Conservation (phyloP, 1,140 invertebrate species). For the Rhagoletis pomonella region DNA sequence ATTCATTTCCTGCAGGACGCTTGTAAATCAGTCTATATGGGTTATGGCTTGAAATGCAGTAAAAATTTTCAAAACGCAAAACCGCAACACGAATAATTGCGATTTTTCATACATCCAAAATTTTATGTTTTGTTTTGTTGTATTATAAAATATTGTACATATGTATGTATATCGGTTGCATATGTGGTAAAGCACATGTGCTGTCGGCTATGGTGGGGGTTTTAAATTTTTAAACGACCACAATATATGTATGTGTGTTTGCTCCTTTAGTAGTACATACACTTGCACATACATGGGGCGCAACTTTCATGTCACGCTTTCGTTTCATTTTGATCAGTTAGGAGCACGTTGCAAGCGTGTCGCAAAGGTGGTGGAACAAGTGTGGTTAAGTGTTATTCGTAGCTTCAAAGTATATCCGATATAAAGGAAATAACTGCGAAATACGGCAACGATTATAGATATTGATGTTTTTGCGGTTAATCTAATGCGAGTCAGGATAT, state of each 20-base stretch:
- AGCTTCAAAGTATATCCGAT: neutral
- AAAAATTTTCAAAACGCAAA: conserved; percentile 35
- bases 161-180: neutral
- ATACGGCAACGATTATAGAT: conserved; percentile 18
- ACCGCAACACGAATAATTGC: conserved; percentile 27
- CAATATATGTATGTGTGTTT: neutral
- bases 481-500: neutral
- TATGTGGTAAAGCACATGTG: conserved; percentile 13
- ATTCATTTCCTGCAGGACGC: neutral
- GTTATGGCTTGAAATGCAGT: conserved; percentile 2
- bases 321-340: neutral
- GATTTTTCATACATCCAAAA: conserved; percentile 6
- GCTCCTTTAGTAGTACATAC: neutral
- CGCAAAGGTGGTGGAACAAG: neutral
- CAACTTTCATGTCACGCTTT: neutral
- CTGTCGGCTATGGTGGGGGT: neutral
- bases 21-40: neutral
- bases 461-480: neutral
- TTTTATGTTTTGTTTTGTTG: neutral
- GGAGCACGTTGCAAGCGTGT: neutral
- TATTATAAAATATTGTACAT: conserved; percentile 28
- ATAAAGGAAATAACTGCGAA: neutral
- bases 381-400: neutral
- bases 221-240: neutral
- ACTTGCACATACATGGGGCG: neutral